Evolutionary conservation across 2,113 vertebrate species (phyloP), one percentile per base, ranked within the genome.

Genomic region (Pachypanchax playfairii): DNA sequence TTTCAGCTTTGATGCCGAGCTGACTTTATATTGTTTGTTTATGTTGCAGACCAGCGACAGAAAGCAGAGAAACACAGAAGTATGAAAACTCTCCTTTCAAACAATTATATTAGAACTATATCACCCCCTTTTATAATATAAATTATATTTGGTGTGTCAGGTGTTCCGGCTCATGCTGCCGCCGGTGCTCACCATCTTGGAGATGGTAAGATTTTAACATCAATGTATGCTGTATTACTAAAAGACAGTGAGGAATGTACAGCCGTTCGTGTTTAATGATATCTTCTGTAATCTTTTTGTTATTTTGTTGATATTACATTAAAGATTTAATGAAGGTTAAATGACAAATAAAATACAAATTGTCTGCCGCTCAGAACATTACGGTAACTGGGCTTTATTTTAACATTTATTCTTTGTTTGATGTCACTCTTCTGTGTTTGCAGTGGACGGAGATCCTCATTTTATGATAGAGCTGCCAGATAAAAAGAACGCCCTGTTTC

Each of bases 381-480:
- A n/a, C n/a, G n/a, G n/a, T n/a, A 44, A 12, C 20, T 44, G 3
- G 7, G 4, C 18, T 2, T 22, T 1, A 21, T 12, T 44, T 1
- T 20, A 42, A 42, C 17, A 20, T 2, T 3, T 17, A 50, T 33
- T 38, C 29, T 3, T 15, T 63, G 26, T 2, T 56, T 94, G 94
- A 62, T 95, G 98, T 69, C 96, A n/a, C n/a, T n/a, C n/a, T n/a
- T n/a, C n/a, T n/a, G n/a, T n/a, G n/a, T n/a, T n/a, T n/a, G n/a
- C n/a, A n/a, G n/a, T n/a, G n/a, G n/a, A n/a, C n/a, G n/a, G n/a
- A n/a, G n/a, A n/a, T n/a, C n/a, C 97, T 58, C 96, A 98, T 85
- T 97, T 99, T 87, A 91, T 95, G 65, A 93, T 98, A 50, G 87
- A 92, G 3, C 87, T 95, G 11, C 92, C 93, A 25, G 82, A 93